Evolutionary conservation across 2,888 invertebrate genomes (phyloP), one percentile per base, ranked within the genome.

Genomic region (Ennomos erosarius): DNA sequence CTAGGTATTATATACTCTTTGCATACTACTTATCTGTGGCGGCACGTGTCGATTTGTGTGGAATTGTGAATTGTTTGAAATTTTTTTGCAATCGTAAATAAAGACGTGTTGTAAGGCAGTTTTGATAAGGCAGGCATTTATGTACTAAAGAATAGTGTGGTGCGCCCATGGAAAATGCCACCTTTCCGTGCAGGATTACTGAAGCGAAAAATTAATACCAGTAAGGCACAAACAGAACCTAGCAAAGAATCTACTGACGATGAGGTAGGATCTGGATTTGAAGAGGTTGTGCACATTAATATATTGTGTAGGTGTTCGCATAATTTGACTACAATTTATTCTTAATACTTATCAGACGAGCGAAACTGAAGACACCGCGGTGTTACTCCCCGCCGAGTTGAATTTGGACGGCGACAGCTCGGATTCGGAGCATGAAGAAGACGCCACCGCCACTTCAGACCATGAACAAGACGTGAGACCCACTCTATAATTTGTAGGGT

Each of bases 401-500:
- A 79, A 85, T 34, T 74, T 65, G 1, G 81, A 71, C 0, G 81
- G 72, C 1, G 90, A 90, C 49, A 79, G 75, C 1, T 82, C 88
- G 0, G 90, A 90, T 69, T 88, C 90, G 0, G 90, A 90, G 54
- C 76, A 76, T n/a, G 90, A 87, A 52, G 93, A 92, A 35, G 89
- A 86, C 39, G 92, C 90, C 62, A 73, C 75, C n/a, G 85, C 82
- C 10, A 76, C 76, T 10, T 87, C 91, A 6, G 87, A 93, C 50
- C 81, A 81, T 16, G 88, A 92, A 72, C 79, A 76, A 68, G 93
- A 93, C 73, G 94, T 93, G 66, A 88, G 68, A 47, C 10, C 8
- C 16, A 26, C 26, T 26, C 6, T 3, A 6, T 26, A 6, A 26
- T 6, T 26, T 26, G 0, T 26, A 16, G 16, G 16, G 16, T 16